A percentile compares a stretch with the other conserved stretches of the same genome.
These are phyloP conservation scores for Dipodomys spectabilis DNA, from an alignment of 2,113 vertebrate genomes.

Conservation along the genomic window DNA sequence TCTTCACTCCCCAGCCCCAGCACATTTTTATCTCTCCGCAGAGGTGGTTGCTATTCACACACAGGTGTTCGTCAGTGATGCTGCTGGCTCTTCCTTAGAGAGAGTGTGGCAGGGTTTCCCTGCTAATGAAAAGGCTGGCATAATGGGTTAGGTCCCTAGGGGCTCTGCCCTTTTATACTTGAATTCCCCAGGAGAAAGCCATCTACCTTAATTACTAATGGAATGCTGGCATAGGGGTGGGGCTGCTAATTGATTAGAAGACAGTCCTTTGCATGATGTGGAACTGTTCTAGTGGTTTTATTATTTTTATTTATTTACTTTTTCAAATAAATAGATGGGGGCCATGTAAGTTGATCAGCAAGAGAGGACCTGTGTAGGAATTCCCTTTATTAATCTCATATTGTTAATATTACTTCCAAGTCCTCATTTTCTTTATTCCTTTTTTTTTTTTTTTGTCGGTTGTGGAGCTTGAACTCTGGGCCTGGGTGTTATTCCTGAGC, in stretches of 20 bases:
- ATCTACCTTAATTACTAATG: constrained; percentile 74
- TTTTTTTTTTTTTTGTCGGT: no score
- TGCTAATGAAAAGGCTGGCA: constrained; percentile 63
- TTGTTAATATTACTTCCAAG: constrained; percentile 1
- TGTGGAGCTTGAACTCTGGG: no score
- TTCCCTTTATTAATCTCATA: constrained; percentile 14
- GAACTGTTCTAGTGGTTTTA: neutral
- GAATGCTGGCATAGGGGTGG: constrained; percentile 42
- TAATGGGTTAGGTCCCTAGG: constrained; percentile 69
- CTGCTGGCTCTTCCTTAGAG: constrained; percentile 29
- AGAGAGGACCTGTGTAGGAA: neutral
- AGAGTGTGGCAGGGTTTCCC: neutral
- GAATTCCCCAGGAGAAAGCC: constrained; percentile 65
- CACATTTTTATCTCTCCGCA: neutral
- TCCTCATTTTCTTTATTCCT: neutral
- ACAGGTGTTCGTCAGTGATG: constrained; percentile 3
- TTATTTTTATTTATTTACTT: neutral
- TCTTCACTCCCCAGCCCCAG: neutral
- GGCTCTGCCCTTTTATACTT: constrained; percentile 69
- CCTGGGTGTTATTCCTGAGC: no score
- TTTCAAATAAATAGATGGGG: neutral
- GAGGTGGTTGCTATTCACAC: neutral
- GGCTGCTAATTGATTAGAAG: constrained; percentile 74
- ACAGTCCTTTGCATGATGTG: neutral
- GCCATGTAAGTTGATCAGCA: neutral